These are phyloP conservation scores for Psettodes erumei DNA, from an alignment of 2,113 vertebrate genomes.

Conservation along the genomic window DNA sequence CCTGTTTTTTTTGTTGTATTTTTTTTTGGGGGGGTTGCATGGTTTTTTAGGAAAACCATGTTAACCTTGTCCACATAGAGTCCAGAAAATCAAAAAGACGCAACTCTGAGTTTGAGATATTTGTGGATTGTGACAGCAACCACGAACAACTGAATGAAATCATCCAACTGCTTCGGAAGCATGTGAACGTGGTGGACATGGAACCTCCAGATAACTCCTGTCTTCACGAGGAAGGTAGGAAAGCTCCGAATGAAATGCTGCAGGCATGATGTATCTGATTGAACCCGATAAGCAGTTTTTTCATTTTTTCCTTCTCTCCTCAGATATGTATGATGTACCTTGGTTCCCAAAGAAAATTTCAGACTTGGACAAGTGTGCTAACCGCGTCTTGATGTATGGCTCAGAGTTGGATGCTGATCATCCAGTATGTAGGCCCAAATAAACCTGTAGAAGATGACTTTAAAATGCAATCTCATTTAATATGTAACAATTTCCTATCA, in stretches of 20 bases:
- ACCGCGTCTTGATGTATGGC: constrained; percentile 97
- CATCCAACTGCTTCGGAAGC: constrained; percentile 91
- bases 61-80: constrained; percentile 96
- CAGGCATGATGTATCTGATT: background rate
- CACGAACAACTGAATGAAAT: constrained; percentile 94
- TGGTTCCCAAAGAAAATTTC: constrained; percentile 99
- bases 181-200: constrained; percentile 89
- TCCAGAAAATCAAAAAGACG: constrained; percentile 94
- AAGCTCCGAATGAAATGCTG: background rate
- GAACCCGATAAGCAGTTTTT: background rate
- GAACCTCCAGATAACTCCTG: constrained; percentile 86
- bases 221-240: constrained; percentile 83
- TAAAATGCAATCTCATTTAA: background rate
- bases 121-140: constrained; percentile 95
- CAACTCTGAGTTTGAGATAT: constrained; percentile 97
- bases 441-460: background rate
- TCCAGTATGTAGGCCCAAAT: constrained; percentile 56
- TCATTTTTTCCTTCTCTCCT: constrained; percentile 40
- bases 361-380: constrained; percentile 95
- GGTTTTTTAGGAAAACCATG: constrained; percentile 94
- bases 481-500: background rate
- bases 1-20: no score
- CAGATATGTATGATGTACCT: constrained; percentile 89
- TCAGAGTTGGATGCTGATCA: constrained; percentile 94
- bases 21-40: no score